phyloP scores from a whole-genome alignment of 2,797 vertebrate species.

The Taeniopygia guttata region DNA sequence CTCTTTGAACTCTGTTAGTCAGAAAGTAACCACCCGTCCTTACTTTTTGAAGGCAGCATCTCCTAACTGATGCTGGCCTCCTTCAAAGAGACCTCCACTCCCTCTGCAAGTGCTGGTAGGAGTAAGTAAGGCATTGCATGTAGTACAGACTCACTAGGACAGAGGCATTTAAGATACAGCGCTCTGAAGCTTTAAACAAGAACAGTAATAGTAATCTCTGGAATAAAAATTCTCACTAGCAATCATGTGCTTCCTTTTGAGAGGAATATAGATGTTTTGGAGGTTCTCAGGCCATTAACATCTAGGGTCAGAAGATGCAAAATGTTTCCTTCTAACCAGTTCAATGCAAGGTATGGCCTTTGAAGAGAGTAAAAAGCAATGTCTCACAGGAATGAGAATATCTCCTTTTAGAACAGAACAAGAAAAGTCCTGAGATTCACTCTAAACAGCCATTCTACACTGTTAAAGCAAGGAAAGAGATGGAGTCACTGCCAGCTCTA shows the following conservation, averaged over 20 bases:
- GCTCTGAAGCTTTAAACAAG: background rate
- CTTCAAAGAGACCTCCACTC: background rate
- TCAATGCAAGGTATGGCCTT: background rate
- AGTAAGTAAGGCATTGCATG: background rate
- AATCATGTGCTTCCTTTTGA: background rate
- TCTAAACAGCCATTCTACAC: background rate
- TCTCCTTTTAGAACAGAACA: background rate
- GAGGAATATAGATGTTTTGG: background rate
- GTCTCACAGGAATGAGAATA: background rate
- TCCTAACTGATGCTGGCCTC: background rate
- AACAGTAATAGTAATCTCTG: background rate
- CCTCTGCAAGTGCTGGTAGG: background rate
- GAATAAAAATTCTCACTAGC: background rate
- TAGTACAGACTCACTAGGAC: background rate
- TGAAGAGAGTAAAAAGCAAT: background rate
- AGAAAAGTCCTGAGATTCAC: background rate
- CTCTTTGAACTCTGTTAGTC: background rate
- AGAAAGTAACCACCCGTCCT: background rate
- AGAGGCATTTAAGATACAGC: background rate
- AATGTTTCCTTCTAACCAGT: background rate
- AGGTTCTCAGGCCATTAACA: background rate
- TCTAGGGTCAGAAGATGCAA: background rate
- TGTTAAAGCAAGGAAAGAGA: background rate
- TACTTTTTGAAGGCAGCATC: background rate
- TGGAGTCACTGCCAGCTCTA: background rate